Evolutionary conservation across 1,140 invertebrate genomes (phyloP), one percentile per base, ranked within the genome.

Genomic region (Periplaneta americana): DNA sequence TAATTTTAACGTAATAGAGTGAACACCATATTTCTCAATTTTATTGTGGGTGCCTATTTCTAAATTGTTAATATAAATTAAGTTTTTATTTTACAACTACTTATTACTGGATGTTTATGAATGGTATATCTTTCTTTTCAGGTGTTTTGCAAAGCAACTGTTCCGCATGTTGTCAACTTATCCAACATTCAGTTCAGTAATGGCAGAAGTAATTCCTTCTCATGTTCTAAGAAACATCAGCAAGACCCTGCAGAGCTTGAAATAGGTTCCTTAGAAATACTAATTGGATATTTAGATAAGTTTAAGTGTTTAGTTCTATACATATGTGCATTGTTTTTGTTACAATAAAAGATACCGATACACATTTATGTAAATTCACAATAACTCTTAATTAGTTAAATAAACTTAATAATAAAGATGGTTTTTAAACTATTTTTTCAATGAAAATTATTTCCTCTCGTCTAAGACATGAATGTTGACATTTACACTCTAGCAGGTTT

Each of bases 81-180:
- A n/a, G n/a, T n/a, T n/a, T n/a, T n/a, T n/a, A n/a, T n/a, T n/a
- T n/a, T n/a, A n/a, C n/a, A n/a, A n/a, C n/a, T n/a, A n/a, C n/a
- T n/a, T n/a, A n/a, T n/a, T n/a, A n/a, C n/a, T n/a, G n/a, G n/a
- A n/a, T 34, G 10, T 78, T 28, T 66, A 37, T 57, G 75, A 66
- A 82, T 36, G 75, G 48, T 83, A 33, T 76, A 39, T 83, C 82
- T 83, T 86, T 48, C 85, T 82, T 87, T 88, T 37, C 83, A 94
- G 93, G 83, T 93, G 91, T 83, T 90, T 93, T 86, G 93, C 93
- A 2, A 92, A 94, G 84, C 90, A 89, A 83, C 92, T 95, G 83
- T 91, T 95, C 84, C 88, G 89, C 32, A 84, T 88, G 22, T 85
- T 95, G 66, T 90, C 91, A 82, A 86, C 87, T 10, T 92, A 94